Evolutionary conservation across 1,140 invertebrate genomes (phyloP).

Genomic region (Drosophila lacteicornis): DNA sequence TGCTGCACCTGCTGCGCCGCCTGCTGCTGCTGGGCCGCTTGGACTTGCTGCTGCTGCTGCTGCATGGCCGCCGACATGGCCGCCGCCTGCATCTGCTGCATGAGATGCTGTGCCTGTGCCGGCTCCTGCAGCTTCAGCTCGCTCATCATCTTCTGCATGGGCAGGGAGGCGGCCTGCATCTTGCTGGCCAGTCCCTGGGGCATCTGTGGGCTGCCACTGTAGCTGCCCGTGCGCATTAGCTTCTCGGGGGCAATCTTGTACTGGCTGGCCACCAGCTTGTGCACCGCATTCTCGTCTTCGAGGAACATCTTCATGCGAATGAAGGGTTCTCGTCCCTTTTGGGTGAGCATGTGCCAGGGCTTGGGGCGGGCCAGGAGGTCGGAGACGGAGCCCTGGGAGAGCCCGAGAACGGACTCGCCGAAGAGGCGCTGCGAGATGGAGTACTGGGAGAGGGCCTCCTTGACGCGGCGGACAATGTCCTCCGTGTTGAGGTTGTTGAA

Average conservation of each 20-base stretch:
- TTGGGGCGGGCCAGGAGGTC: slow-evolving; percentile 97
- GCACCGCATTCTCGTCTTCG: slow-evolving; percentile 98
- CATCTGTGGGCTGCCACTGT: slow-evolving; percentile 92
- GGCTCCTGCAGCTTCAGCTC: slow-evolving; percentile 90
- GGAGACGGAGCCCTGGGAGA: slow-evolving; percentile 98
- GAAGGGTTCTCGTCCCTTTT: slow-evolving; percentile 98
- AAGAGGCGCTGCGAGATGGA: slow-evolving; percentile 99
- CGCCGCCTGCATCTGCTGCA: slow-evolving; percentile 87
- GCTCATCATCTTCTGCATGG: slow-evolving; percentile 90
- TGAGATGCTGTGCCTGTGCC: slow-evolving; percentile 89
- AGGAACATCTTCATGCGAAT: slow-evolving; percentile 99
- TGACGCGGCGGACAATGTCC: slow-evolving; percentile 98
- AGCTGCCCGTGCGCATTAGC: slow-evolving; percentile 96
- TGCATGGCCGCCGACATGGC: slow-evolving; percentile 86
- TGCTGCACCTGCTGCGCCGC: slow-evolving; percentile 86
- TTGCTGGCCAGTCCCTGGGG: slow-evolving; percentile 90
- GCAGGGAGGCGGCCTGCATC: slow-evolving; percentile 87
- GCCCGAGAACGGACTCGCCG: slow-evolving; percentile 97
- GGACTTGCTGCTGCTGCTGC: slow-evolving; percentile 85
- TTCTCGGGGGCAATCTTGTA: slow-evolving; percentile 99
- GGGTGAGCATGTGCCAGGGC: slow-evolving; percentile 98
- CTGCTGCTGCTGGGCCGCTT: slow-evolving; percentile 87
- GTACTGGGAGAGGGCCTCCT: slow-evolving; percentile 98
- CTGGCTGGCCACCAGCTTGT: slow-evolving; percentile 97
- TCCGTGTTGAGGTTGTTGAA: slow-evolving; percentile 99